Conservation (phyloP, 2,113 vertebrate genomes). For the Vombatus ursinus region DNA sequence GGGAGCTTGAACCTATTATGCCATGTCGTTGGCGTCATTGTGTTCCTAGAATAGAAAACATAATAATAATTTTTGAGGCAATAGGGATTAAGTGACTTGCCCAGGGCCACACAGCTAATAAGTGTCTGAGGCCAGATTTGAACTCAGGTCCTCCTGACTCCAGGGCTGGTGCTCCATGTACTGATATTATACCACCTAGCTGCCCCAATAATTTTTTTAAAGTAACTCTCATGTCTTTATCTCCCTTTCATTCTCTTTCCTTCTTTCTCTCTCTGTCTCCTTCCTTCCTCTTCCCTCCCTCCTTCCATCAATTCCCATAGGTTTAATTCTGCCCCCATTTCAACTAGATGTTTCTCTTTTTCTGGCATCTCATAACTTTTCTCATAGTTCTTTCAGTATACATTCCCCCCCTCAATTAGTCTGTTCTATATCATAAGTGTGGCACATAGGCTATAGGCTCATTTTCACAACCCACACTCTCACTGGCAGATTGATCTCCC, state of each 20-base stretch:
- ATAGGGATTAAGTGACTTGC: neutral
- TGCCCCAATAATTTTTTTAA: neutral
- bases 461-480: neutral
- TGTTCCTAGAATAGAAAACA: neutral
- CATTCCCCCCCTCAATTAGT: neutral
- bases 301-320: no score
- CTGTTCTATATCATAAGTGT: neutral
- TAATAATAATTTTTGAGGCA: neutral
- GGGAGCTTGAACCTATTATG: neutral
- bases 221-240: neutral
- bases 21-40: neutral
- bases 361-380: neutral
- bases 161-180: neutral
- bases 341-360: no score
- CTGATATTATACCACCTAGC: neutral
- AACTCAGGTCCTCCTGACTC: neutral
- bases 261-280: neutral
- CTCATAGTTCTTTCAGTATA: neutral
- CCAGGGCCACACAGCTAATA: neutral
- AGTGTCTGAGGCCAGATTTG: neutral
- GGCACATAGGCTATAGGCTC: neutral
- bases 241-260: neutral
- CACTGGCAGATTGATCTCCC: no score
- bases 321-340: neutral
- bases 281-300: no score